A percentile compares a stretch with the other conserved stretches of the same genome.
phyloP scores from a whole-genome alignment of 2,888 invertebrate genomes.

The Acronicta aceris region DNA sequence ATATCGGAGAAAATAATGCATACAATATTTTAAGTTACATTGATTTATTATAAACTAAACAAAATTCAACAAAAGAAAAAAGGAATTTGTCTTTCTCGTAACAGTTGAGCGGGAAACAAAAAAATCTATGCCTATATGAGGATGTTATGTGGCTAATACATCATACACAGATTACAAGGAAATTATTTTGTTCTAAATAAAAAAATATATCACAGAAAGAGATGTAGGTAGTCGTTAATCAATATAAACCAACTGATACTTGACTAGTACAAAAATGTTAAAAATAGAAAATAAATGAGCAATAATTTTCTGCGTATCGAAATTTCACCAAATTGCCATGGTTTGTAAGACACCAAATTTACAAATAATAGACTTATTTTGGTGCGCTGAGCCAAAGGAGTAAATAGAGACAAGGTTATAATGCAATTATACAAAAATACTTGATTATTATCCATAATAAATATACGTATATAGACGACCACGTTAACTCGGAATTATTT shows the following conservation, averaged over 20 bases:
- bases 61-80: slow-evolving; percentile 53
- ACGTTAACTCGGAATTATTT: slow-evolving; percentile 32
- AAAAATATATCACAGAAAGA: slow-evolving; percentile 83
- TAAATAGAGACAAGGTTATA: slow-evolving; percentile 34
- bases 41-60: slow-evolving; percentile 51
- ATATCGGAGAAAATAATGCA: slow-evolving; percentile 39
- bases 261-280: slow-evolving; percentile 81
- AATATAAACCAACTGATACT: slow-evolving; percentile 75
- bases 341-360: slow-evolving; percentile 34
- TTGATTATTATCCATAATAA: slow-evolving; percentile 58
- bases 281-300: slow-evolving; percentile 70
- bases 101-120: slow-evolving; percentile 64
- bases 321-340: slow-evolving; percentile 28
- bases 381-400: not conserved
- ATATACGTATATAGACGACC: slow-evolving; percentile 58
- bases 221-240: slow-evolving; percentile 69
- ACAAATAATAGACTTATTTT: slow-evolving; percentile 36
- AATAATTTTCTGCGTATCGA: slow-evolving; percentile 49
- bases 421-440: slow-evolving; percentile 62
- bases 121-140: slow-evolving; percentile 67
- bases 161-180: slow-evolving; percentile 63
- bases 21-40: slow-evolving; percentile 46
- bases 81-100: slow-evolving; percentile 56
- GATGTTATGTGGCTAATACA: slow-evolving; percentile 84
- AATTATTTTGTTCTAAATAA: slow-evolving; percentile 80